phyloP scores from a whole-genome alignment of 2,888 invertebrate genomes.

The Spodoptera exigua region DNA sequence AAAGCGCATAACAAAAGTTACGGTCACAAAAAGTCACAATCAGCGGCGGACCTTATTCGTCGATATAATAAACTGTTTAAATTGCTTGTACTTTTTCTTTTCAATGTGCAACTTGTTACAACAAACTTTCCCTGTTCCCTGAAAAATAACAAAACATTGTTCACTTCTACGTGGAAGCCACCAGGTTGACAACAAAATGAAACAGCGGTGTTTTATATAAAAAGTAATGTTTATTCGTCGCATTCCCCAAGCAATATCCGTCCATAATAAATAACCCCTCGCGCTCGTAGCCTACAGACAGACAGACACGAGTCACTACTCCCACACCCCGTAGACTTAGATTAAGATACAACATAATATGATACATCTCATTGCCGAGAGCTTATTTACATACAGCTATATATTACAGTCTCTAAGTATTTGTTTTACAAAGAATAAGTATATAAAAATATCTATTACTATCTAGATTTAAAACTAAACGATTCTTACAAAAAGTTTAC shows the following conservation, averaged over 20 bases:
- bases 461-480: slow-evolving; percentile 21
- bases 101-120: no score
- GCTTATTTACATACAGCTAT: slow-evolving; percentile 58
- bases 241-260: slow-evolving; percentile 42
- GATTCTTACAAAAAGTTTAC: slow-evolving; percentile 25
- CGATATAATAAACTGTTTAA: no score
- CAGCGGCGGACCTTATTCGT: no score
- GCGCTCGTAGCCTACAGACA: slow-evolving; percentile 34
- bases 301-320: slow-evolving; percentile 35
- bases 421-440: slow-evolving; percentile 22
- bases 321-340: slow-evolving; percentile 27
- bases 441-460: slow-evolving; percentile 25
- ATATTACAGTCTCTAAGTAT: slow-evolving; percentile 58
- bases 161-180: no score
- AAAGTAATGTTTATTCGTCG: slow-evolving; percentile 58
- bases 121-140: no score
- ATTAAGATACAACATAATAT: slow-evolving; percentile 33
- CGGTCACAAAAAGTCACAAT: no score
- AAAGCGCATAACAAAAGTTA: no score
- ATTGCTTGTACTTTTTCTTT: no score
- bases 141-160: no score
- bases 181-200: slow-evolving; percentile 16
- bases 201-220: slow-evolving; percentile 49
- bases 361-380: slow-evolving; percentile 44
- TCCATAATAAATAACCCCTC: slow-evolving; percentile 56